phyloP scores from a whole-genome alignment of 2,113 vertebrate genomes.

The Eclectus roratus region DNA sequence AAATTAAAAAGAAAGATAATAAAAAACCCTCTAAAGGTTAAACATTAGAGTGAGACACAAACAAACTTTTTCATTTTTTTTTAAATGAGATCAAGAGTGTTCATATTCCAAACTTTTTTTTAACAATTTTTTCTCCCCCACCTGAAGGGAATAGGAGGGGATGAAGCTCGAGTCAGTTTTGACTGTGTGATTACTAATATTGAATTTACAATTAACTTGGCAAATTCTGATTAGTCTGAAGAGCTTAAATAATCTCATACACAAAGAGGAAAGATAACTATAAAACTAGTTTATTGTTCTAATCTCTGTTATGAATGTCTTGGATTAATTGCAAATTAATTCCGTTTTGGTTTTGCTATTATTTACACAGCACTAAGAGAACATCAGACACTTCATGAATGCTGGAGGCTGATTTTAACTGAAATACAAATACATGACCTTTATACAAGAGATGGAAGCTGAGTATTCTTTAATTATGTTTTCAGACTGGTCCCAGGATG shows the following conservation, averaged over 20 bases:
- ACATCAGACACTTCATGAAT: background rate
- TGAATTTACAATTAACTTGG: background rate
- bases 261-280: background rate
- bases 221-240: background rate
- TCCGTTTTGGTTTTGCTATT: background rate
- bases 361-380: background rate
- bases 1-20: background rate
- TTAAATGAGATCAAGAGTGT: background rate
- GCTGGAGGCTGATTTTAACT: background rate
- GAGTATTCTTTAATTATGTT: background rate
- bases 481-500: background rate
- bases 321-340: background rate
- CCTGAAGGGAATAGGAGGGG: accelerated
- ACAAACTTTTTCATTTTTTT: background rate
- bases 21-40: background rate
- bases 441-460: background rate
- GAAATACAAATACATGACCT: background rate
- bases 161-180: background rate
- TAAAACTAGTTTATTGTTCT: background rate
- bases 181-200: background rate
- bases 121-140: background rate
- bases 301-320: background rate
- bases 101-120: background rate
- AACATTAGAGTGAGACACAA: background rate
- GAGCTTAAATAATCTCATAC: background rate